phyloP scores from a whole-genome alignment of 2,888 invertebrate species.

The Anarsia innoxiella region DNA sequence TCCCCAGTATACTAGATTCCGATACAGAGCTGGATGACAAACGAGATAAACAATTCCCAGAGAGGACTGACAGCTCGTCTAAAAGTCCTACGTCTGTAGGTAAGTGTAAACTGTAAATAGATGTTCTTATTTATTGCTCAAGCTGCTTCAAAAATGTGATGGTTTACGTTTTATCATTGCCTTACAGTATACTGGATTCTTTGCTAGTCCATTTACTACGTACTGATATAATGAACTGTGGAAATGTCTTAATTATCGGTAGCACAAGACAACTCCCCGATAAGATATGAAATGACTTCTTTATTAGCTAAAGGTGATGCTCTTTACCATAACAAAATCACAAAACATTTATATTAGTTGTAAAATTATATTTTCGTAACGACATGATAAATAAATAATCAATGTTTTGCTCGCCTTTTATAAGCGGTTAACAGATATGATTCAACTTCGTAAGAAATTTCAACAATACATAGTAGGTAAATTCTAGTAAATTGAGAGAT shows the following conservation, averaged over 20 bases:
- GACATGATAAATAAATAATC: too few species aligned
- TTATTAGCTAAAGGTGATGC: constrained; percentile 54
- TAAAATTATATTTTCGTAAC: too few species aligned
- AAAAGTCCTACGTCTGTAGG: constrained; percentile 81
- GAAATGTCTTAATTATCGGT: constrained; percentile 49
- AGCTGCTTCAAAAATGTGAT: too few species aligned
- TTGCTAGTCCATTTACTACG: constrained; percentile 28
- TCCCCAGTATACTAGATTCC: constrained; percentile 88
- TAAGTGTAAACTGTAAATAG: too few species aligned
- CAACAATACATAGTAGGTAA: constrained; percentile 6
- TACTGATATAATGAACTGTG: constrained; percentile 34
- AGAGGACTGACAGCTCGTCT: constrained; percentile 66
- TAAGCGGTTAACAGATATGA: constrained; percentile 1
- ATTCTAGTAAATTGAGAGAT: too few species aligned
- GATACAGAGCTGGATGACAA: constrained; percentile 79
- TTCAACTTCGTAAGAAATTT: constrained; percentile 5
- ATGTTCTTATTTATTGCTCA: too few species aligned
- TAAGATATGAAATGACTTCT: constrained; percentile 56
- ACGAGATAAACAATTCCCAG: constrained; percentile 59
- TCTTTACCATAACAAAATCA: constrained; percentile 28
- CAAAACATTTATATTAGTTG: too few species aligned
- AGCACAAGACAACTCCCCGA: constrained; percentile 42
- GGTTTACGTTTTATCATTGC: too few species aligned
- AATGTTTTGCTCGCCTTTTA: too few species aligned
- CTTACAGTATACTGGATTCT: too few species aligned